Conservation (phyloP, 2,888 invertebrate genomes). For the Lithophane ornitopus region DNA sequence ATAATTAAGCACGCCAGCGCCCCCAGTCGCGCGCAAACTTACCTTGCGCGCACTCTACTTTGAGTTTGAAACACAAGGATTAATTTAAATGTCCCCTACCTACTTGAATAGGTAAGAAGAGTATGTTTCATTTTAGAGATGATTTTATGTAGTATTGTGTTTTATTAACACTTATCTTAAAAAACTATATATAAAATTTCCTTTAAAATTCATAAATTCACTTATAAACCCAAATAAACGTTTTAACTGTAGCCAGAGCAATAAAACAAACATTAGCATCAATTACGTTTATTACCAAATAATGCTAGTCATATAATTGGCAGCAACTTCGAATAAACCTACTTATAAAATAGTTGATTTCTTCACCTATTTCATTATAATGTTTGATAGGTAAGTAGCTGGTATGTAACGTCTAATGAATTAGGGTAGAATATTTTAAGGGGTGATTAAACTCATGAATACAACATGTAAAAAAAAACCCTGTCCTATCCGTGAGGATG, state of each 20-base stretch:
- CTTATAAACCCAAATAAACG: background rate
- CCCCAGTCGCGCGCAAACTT: too few species aligned
- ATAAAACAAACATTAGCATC: background rate
- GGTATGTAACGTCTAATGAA: background rate
- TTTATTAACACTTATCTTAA: background rate
- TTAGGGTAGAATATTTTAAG: conserved; percentile 11
- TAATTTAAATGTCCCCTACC: background rate
- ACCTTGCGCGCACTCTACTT: background rate
- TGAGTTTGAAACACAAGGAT: background rate
- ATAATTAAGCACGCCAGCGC: too few species aligned
- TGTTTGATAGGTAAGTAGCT: conserved; percentile 37
- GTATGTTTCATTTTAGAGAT: background rate
- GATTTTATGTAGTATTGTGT: background rate
- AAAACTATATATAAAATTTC: background rate
- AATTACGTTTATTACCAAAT: conserved; percentile 36
- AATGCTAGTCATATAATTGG: background rate
- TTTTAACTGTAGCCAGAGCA: background rate
- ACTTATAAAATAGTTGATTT: background rate
- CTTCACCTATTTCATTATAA: conserved; percentile 35
- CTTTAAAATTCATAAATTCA: background rate
- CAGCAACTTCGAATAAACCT: background rate
- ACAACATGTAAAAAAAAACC: background rate
- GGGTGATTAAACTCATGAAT: conserved; percentile 6
- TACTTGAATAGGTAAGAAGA: background rate
- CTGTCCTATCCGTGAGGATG: too few species aligned